A percentile compares a stretch with the other conserved stretches of the same genome.
Evolutionary conservation across 2,113 vertebrate species (phyloP).

Genomic region (Notiomystis cincta): DNA sequence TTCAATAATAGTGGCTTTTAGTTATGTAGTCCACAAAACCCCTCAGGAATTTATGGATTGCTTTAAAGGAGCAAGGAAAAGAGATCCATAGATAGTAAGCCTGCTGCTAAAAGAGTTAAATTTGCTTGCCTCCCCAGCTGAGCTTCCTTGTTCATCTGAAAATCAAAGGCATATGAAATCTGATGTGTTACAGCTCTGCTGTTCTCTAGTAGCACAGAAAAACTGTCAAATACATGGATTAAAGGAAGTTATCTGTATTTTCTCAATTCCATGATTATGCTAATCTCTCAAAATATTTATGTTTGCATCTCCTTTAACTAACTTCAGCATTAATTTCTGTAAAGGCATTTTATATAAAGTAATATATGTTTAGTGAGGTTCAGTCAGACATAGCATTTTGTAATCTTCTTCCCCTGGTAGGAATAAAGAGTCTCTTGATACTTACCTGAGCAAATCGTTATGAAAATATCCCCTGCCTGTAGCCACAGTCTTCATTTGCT

Average conservation of each 20-base stretch:
- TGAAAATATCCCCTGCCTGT: constrained; percentile 51
- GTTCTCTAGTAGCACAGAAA: neutral
- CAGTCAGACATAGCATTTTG: constrained; percentile 14
- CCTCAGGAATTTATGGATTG: neutral
- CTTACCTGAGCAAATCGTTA: constrained; percentile 55
- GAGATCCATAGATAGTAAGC: neutral
- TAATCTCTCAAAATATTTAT: neutral
- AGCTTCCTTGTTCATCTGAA: neutral
- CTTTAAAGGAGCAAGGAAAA: neutral
- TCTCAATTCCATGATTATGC: neutral
- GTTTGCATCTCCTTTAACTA: constrained; percentile 18
- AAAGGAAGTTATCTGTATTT: neutral
- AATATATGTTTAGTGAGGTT: constrained; percentile 14
- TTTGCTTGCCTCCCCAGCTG: neutral
- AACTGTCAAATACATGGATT: neutral
- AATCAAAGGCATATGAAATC: neutral
- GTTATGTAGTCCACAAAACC: neutral
- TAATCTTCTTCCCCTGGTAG: constrained; percentile 34
- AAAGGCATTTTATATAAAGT: neutral
- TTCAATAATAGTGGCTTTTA: neutral
- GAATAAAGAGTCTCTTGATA: constrained; percentile 16
- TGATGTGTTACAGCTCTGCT: neutral
- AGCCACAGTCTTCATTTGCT: constrained; percentile 30
- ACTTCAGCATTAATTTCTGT: neutral
- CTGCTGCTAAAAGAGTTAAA: neutral